Conservation (phyloP, 2,888 invertebrate genomes). For the Aquatica leii region DNA sequence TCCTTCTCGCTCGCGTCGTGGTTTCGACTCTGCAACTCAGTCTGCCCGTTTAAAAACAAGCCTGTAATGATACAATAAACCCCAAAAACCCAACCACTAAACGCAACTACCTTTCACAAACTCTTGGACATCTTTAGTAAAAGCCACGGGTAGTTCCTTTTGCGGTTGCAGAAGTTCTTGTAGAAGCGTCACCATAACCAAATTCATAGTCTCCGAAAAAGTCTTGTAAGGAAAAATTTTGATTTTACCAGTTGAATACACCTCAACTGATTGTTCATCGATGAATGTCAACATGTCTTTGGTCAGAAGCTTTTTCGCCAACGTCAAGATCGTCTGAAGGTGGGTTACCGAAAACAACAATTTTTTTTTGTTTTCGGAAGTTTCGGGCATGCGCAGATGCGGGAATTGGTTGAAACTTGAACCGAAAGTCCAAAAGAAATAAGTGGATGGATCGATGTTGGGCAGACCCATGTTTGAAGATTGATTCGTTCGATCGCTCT, state of each 20-base stretch:
- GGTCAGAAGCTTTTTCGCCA: conserved; percentile 85
- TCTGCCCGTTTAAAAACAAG: conserved; percentile 91
- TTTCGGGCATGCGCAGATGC: conserved; percentile 79
- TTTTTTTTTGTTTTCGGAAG: conserved; percentile 69
- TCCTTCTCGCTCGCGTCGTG: conserved; percentile 86
- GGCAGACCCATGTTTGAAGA: no score
- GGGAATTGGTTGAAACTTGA: conserved; percentile 93
- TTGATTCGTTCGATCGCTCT: no score
- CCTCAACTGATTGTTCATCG: conserved; percentile 85
- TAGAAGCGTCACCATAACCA: conserved; percentile 91
- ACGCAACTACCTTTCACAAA: conserved; percentile 56
- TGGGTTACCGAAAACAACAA: conserved; percentile 80
- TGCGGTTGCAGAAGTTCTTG: conserved; percentile 91
- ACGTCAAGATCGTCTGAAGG: conserved; percentile 78
- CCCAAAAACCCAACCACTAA: not conserved
- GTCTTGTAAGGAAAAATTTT: conserved; percentile 88
- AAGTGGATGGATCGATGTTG: conserved; percentile 78
- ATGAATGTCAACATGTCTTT: conserved; percentile 80
- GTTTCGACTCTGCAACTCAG: conserved; percentile 86
- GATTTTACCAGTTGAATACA: conserved; percentile 75
- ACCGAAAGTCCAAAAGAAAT: conserved; percentile 91
- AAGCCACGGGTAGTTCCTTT: conserved; percentile 86
- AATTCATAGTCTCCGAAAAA: conserved; percentile 92
- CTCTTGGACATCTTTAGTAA: conserved; percentile 88
- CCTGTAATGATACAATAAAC: conserved; percentile 57